Percentiles rank a stretch among this genome's conserved stretches.
These are phyloP conservation scores for Leptobrachium leishanense DNA, from an alignment of 2,113 vertebrate species.

Conservation along the genomic window DNA sequence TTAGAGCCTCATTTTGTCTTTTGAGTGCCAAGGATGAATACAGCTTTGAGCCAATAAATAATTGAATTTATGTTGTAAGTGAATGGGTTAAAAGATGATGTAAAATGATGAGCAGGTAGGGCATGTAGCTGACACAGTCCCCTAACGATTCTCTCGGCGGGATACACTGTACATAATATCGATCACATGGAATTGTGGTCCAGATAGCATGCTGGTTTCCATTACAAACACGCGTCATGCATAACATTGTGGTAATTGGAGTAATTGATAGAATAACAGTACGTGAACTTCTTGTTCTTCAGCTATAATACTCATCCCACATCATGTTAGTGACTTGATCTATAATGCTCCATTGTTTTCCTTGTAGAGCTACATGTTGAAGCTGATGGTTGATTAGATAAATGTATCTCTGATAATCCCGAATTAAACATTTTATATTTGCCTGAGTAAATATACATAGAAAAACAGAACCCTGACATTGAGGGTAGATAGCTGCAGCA, in stretches of 20 bases:
- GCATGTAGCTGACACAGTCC: neutral
- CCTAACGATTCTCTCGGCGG: neutral
- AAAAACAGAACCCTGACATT: too few species aligned
- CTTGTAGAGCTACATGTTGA: neutral
- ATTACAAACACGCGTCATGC: slow-evolving; percentile 37
- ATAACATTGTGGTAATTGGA: slow-evolving; percentile 46
- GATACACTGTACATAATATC: slow-evolving; percentile 35
- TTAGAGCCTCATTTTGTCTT: too few species aligned
- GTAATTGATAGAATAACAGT: slow-evolving; percentile 46
- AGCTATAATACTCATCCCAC: slow-evolving; percentile 34
- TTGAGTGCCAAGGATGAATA: neutral
- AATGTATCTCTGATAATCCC: too few species aligned
- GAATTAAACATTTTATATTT: too few species aligned
- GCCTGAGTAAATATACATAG: too few species aligned
- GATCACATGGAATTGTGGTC: slow-evolving; percentile 41
- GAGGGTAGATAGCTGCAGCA: too few species aligned
- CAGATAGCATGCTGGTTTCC: slow-evolving; percentile 41
- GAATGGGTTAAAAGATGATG: neutral
- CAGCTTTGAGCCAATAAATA: neutral
- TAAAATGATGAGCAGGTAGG: neutral
- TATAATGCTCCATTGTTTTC: neutral
- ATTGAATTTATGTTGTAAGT: neutral
- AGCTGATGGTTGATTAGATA: neutral
- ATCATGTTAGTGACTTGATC: neutral
- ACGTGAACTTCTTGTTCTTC: slow-evolving; percentile 35